These are phyloP conservation scores for Phasianus colchicus DNA, from an alignment of 2,113 vertebrate genomes.

Conservation along the genomic window DNA sequence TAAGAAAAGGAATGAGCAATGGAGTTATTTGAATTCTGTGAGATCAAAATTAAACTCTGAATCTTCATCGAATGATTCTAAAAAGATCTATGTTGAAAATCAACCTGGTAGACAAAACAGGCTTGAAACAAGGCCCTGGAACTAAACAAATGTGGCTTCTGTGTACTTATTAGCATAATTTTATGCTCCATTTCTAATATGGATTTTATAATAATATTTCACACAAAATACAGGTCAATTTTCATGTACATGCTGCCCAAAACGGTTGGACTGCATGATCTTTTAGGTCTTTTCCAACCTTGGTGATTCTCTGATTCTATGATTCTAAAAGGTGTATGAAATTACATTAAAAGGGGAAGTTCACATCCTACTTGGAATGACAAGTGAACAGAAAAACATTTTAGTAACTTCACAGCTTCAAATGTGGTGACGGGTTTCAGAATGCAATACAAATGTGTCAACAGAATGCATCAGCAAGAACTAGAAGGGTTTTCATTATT, in stretches of 20 bases:
- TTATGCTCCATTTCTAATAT: constrained; percentile 44
- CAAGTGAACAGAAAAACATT: background rate
- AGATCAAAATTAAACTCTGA: background rate
- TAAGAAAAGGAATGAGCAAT: background rate
- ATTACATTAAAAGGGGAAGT: constrained; percentile 21
- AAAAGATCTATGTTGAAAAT: background rate
- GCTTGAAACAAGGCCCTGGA: background rate
- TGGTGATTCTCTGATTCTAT: too few species aligned
- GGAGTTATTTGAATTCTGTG: background rate
- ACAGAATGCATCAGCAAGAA: background rate
- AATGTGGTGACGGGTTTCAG: background rate
- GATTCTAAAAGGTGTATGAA: constrained; percentile 16
- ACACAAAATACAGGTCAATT: constrained; percentile 49
- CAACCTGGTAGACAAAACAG: background rate
- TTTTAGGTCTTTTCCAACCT: too few species aligned
- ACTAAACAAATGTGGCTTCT: constrained; percentile 6
- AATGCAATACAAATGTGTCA: background rate
- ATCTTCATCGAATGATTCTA: background rate
- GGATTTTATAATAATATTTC: constrained; percentile 55
- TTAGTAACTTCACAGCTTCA: background rate
- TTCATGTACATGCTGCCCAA: constrained; percentile 40
- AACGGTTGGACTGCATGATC: too few species aligned
- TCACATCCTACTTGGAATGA: background rate
- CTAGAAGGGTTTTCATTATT: background rate
- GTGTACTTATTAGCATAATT: constrained; percentile 32